These are phyloP conservation scores for Anthoptus insignis DNA, from an alignment of 2,888 invertebrate genomes.

Conservation along the genomic window DNA sequence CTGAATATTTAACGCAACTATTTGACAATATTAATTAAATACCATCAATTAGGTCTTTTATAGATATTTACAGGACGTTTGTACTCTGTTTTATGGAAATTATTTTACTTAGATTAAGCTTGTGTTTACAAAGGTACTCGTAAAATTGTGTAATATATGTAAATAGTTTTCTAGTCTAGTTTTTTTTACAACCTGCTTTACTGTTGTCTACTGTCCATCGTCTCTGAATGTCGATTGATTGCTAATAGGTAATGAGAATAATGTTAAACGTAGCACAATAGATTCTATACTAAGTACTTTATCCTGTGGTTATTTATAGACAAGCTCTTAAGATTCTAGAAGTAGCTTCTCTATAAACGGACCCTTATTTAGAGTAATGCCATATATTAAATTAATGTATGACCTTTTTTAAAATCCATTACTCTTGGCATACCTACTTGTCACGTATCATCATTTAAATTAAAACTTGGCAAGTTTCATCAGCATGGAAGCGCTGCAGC, in stretches of 20 bases:
- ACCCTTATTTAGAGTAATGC: neutral
- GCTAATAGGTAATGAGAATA: constrained; percentile 2
- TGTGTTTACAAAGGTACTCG: constrained; percentile 40
- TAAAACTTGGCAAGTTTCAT: constrained; percentile 20
- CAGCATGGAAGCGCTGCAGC: constrained; percentile 12
- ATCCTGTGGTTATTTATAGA: constrained; percentile 9
- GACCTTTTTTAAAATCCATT: constrained; percentile 2
- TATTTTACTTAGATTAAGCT: constrained; percentile 32
- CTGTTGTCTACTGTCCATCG: constrained; percentile 53
- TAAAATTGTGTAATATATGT: constrained; percentile 75
- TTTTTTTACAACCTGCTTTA: constrained; percentile 73
- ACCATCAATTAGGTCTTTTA: constrained; percentile 25
- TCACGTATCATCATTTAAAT: constrained; percentile 14
- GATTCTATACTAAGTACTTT: neutral
- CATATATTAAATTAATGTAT: neutral
- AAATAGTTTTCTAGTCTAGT: constrained; percentile 71
- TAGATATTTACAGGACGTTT: constrained; percentile 34
- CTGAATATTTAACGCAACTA: constrained; percentile 17
- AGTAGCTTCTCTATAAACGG: neutral
- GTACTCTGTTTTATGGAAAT: constrained; percentile 31
- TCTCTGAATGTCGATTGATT: constrained; percentile 25
- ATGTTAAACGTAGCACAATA: constrained; percentile 15
- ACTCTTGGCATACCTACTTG: constrained; percentile 12
- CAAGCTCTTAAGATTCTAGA: neutral
- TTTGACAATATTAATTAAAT: constrained; percentile 30